Evolutionary conservation across 2,888 invertebrate genomes (phyloP), one percentile per base, ranked within the genome.

Genomic region (Zaprionus bogoriensis): DNA sequence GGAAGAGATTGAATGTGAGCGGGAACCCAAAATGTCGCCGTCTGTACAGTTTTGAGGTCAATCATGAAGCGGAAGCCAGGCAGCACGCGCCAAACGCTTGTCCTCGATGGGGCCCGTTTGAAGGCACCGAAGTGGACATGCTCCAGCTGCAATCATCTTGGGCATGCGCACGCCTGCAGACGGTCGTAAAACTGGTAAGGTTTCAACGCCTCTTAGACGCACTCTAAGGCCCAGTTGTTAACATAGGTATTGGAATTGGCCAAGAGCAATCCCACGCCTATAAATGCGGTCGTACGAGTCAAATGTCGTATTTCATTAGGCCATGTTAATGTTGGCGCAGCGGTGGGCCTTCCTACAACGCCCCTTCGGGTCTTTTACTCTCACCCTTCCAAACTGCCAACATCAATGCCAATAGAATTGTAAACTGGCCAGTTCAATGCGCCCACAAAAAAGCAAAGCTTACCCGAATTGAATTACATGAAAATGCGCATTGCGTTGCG

Each of bases 271-370:
- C 82, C 82, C 82, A 85, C 82, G 85, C 82, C 85, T 64, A 85
- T 83, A 85, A 84, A 81, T 77, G 63, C 68, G 52, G 46, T 50
- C 69, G 80, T 78, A 76, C 81, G 81, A 84, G 81, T 84, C 81
- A 81, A 81, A 81, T 78, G 81, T 81, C 80, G 81, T 81, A 82
- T 84, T 82, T 82, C 78, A 84, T 82, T 82, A 84, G 77, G 57
- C 58, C 76, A 84, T 84, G 81, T 72, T 77, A 78, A 70, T 67
- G 81, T 54, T 47, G 41, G 52, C 71, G 17, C 80, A 83, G 84
- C 74, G 73, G 75, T 72, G 74, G 62, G 71, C 73, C 72, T 9
- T 17, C 32, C 32, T 17, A 2, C 3, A 47, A 39, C 14, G 41
- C 20, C 27, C 39, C 36, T 23, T 47, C 57, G n/a, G n/a, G n/a